These are phyloP conservation scores for Ifrita kowaldi DNA, from an alignment of 2,113 vertebrate species.

Conservation along the genomic window DNA sequence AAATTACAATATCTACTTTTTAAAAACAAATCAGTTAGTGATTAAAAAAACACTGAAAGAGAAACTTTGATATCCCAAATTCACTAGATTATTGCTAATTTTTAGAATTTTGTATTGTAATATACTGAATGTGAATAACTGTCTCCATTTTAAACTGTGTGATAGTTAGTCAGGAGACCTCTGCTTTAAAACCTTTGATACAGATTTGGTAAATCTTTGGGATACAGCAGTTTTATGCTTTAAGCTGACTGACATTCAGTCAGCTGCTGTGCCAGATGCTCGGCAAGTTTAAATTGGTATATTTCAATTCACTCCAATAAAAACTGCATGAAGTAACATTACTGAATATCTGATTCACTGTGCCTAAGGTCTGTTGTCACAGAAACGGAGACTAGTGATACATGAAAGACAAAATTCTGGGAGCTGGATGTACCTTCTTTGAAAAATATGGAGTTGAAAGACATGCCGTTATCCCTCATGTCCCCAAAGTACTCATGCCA, in stretches of 20 bases:
- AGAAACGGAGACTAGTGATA: neutral
- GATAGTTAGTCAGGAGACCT: neutral
- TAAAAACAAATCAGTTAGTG: neutral
- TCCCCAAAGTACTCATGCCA: neutral
- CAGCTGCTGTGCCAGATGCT: neutral
- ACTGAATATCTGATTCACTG: neutral
- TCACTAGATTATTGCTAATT: neutral
- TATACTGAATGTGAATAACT: neutral
- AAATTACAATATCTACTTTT: neutral
- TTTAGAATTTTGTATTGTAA: neutral
- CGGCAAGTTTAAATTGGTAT: neutral
- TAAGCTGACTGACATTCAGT: neutral
- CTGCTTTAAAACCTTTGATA: neutral
- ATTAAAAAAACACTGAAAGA: neutral
- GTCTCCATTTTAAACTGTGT: neutral
- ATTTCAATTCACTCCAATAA: neutral
- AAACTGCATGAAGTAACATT: neutral
- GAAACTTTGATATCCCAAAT: neutral
- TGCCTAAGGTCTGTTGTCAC: constrained; percentile 4
- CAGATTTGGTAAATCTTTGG: neutral
- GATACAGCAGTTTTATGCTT: neutral
- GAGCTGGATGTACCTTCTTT: neutral
- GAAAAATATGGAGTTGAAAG: neutral
- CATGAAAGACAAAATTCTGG: neutral
- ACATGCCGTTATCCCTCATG: neutral